These are phyloP conservation scores for Pelosia muscerda DNA, from an alignment of 2,888 invertebrate genomes.

Conservation along the genomic window DNA sequence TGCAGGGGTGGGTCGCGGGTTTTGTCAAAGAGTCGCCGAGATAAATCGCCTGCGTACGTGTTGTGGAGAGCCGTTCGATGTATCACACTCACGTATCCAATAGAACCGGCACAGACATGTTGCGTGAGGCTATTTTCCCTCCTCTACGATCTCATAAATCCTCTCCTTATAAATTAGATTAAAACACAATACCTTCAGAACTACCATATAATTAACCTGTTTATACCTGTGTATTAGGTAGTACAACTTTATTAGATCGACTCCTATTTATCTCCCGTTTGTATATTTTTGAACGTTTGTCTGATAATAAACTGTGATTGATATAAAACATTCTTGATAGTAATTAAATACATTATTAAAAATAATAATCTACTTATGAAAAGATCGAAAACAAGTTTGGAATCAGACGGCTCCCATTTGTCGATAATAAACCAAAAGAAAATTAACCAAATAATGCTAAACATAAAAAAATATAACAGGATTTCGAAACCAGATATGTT, in stretches of 20 bases:
- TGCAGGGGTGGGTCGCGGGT: constrained; percentile 35
- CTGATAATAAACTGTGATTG: constrained; percentile 6
- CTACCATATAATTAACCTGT: constrained; percentile 49
- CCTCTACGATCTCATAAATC: constrained; percentile 74
- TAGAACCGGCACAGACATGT: constrained; percentile 71
- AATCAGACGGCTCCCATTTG: no score
- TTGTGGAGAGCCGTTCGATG: constrained; percentile 68
- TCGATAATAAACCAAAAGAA: no score
- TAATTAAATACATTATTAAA: no score
- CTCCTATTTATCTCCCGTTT: constrained; percentile 20
- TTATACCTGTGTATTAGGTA: constrained; percentile 39
- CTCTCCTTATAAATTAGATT: constrained; percentile 77
- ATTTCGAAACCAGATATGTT: neutral
- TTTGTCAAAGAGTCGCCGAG: constrained; percentile 65
- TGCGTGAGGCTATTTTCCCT: constrained; percentile 76
- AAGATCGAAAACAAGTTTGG: no score
- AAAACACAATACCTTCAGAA: constrained; percentile 64
- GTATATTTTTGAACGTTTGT: constrained; percentile 16
- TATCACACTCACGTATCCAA: constrained; percentile 75
- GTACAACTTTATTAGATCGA: constrained; percentile 41
- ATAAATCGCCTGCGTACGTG: constrained; percentile 72
- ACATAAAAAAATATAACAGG: no score
- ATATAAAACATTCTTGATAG: no score
- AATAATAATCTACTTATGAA: no score
- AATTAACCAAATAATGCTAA: no score